These are phyloP conservation scores for Poecilia velifera DNA, from an alignment of 2,797 vertebrate genomes.

Conservation along the genomic window DNA sequence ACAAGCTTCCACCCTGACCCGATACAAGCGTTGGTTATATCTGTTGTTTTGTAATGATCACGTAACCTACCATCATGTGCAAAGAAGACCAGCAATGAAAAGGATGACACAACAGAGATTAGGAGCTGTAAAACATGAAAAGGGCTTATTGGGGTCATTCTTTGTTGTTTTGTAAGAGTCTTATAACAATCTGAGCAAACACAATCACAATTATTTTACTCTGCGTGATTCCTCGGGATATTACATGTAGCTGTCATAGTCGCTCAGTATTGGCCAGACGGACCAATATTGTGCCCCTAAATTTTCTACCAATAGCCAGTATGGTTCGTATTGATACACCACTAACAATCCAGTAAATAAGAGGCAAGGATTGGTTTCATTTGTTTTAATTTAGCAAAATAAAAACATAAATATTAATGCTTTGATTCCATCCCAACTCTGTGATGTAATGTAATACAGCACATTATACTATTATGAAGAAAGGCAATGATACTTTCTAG, in stretches of 20 bases:
- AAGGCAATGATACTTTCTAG: background rate
- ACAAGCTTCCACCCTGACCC: background rate
- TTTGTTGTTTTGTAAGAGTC: background rate
- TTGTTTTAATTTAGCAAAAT: background rate
- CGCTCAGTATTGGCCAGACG: background rate
- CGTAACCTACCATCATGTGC: background rate
- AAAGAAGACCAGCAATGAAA: background rate
- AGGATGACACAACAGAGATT: background rate
- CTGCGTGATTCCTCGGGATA: background rate
- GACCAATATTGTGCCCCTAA: background rate
- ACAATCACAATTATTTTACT: slow-evolving; percentile 4
- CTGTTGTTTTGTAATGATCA: slow-evolving; percentile 3
- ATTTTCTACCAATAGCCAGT: background rate
- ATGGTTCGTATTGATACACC: background rate
- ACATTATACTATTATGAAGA: background rate
- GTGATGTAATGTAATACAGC: slow-evolving; percentile 1
- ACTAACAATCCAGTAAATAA: background rate
- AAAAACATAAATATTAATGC: background rate
- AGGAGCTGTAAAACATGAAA: background rate
- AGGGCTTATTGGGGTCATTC: background rate
- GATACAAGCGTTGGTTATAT: background rate
- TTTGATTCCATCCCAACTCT: slow-evolving; percentile 1
- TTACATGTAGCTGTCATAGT: background rate
- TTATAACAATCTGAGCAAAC: slow-evolving; percentile 1
- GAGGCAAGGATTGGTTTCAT: background rate